A percentile compares a stretch with the other conserved stretches of the same genome.
phyloP scores from a whole-genome alignment of 2,797 vertebrate species.

The Ficedula albicollis region DNA sequence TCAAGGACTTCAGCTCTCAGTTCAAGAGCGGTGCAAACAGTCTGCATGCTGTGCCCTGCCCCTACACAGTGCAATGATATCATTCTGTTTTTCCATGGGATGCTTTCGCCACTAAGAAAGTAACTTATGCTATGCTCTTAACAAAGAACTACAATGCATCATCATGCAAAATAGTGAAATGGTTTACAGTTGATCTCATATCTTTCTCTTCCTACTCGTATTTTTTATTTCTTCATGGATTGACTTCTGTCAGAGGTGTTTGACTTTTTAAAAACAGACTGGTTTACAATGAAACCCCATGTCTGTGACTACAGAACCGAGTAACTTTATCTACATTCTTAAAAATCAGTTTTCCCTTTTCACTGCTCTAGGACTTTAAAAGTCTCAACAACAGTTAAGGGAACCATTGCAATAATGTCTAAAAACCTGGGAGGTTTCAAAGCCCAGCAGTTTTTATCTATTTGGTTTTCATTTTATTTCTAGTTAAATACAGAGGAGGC shows the following conservation, averaged over 20 bases:
- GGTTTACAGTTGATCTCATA: not conserved
- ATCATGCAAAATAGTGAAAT: not conserved
- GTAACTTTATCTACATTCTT: not conserved
- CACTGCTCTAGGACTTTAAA: not conserved
- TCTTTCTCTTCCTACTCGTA: not conserved
- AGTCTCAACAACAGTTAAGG: slow-evolving; percentile 3
- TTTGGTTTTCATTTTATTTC: slow-evolving; percentile 4
- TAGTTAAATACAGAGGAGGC: not conserved
- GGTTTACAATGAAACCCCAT: not conserved
- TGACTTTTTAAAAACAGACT: not conserved
- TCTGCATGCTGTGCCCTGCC: not conserved
- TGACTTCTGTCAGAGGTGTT: not conserved
- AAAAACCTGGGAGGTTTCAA: not conserved
- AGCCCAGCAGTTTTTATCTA: not conserved
- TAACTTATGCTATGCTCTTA: not conserved
- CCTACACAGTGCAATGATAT: not conserved
- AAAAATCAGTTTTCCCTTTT: slow-evolving; percentile 4
- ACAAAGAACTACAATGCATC: not conserved
- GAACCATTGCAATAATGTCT: not conserved
- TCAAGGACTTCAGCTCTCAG: not conserved
- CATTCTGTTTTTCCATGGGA: not conserved
- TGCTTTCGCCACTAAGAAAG: not conserved
- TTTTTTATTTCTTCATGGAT: not conserved
- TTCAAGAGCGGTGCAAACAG: not conserved
- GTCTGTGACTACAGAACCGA: not conserved